A percentile compares a stretch with the other conserved stretches of the same genome.
Evolutionary conservation across 2,113 vertebrate species (phyloP).

Genomic region (Pycnonotus jocosus): DNA sequence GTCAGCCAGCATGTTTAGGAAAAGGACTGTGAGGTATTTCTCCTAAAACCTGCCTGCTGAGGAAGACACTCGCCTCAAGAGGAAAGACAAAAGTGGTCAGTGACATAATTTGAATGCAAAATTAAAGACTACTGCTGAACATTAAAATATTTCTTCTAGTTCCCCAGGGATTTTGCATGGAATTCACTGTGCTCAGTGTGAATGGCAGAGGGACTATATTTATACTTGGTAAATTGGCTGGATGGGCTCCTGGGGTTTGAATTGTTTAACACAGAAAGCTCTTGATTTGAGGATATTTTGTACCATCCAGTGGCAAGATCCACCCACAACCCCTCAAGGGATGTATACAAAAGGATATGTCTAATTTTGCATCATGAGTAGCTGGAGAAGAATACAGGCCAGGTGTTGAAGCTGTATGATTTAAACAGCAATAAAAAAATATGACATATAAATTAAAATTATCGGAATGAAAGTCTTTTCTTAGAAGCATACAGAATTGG

Average conservation of each 20-base stretch:
- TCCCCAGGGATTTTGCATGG: background rate
- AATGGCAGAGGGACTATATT: constrained; percentile 55
- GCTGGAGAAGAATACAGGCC: constrained; percentile 7
- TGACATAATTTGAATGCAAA: constrained; percentile 43
- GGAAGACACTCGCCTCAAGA: background rate
- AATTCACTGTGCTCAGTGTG: background rate
- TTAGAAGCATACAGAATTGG: background rate
- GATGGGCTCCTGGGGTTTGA: constrained; percentile 33
- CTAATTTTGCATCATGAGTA: constrained; percentile 36
- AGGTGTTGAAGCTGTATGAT: background rate
- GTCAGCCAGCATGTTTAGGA: background rate
- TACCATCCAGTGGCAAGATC: constrained; percentile 42
- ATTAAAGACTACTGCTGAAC: constrained; percentile 47
- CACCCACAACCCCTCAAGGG: constrained; percentile 33
- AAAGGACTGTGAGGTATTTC: background rate
- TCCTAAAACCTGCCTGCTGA: background rate
- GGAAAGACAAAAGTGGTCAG: background rate
- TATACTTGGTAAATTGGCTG: constrained; percentile 60
- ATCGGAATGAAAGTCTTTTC: background rate
- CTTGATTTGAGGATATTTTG: constrained; percentile 62
- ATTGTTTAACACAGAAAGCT: constrained; percentile 62
- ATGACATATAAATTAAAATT: background rate
- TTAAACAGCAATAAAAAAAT: constrained; percentile 12
- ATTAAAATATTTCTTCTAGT: constrained; percentile 42
- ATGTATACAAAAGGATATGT: constrained; percentile 30